Evolutionary conservation across 2,888 invertebrate species (phyloP).

Genomic region (Escarpia spicata): DNA sequence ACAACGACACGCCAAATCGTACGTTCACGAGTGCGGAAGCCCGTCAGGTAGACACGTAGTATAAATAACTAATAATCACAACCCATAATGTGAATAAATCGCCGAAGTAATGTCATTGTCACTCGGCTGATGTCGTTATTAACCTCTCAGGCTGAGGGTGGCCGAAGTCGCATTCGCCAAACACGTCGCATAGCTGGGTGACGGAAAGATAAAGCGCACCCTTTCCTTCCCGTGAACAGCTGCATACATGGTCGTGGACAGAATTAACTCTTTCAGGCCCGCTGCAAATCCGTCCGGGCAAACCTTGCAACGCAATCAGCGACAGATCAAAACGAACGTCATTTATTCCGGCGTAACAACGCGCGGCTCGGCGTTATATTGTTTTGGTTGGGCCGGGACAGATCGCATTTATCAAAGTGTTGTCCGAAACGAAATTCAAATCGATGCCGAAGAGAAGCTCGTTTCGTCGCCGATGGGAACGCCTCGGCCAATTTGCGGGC

Average conservation of each 20-base stretch:
- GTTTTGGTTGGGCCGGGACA: neutral
- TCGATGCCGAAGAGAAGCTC: conserved; percentile 1
- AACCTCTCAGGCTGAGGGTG: neutral
- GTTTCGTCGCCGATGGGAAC: conserved; percentile 16
- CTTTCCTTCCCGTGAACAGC: neutral
- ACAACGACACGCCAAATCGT: neutral
- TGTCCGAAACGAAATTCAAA: neutral
- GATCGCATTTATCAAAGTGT: neutral
- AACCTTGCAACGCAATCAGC: neutral
- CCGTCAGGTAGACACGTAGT: neutral
- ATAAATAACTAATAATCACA: neutral
- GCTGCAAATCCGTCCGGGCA: neutral
- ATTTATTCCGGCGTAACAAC: conserved; percentile 1
- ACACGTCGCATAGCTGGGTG: conserved; percentile 13
- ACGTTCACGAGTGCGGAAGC: neutral
- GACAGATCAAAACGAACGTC: neutral
- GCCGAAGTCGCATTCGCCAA: conserved; percentile 6
- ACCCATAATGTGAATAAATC: conserved; percentile 6
- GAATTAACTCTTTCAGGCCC: neutral
- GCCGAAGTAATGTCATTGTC: conserved; percentile 3
- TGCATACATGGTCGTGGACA: neutral
- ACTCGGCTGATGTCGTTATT: conserved; percentile 13
- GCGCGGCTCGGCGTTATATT: neutral
- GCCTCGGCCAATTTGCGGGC: conserved; percentile 12
- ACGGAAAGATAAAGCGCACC: neutral